These are phyloP conservation scores for Pseudobourletiella spinata DNA, from an alignment of 1,140 invertebrate species.

Conservation along the genomic window DNA sequence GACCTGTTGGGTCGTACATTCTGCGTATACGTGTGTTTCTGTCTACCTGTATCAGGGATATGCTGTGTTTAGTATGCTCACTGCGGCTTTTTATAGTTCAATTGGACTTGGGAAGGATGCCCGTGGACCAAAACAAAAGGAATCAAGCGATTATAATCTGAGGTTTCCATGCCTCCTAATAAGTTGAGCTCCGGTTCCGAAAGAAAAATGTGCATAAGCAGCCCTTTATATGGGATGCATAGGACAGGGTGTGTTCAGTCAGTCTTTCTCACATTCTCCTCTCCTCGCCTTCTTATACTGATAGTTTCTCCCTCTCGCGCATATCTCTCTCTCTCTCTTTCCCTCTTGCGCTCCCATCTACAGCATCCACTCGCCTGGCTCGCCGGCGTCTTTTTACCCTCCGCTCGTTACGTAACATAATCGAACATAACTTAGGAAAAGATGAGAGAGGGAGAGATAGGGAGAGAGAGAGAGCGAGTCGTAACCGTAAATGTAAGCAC, in stretches of 20 bases:
- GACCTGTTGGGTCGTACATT: too few relatives aligned
- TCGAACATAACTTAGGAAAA: conserved; percentile 4
- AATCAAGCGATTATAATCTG: conserved; percentile 24
- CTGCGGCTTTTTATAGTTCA: neutral
- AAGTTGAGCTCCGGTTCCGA: neutral
- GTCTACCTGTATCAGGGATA: too few relatives aligned
- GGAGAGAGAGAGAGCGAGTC: too few relatives aligned
- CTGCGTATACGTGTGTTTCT: too few relatives aligned
- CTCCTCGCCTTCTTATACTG: neutral
- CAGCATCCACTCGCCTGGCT: neutral
- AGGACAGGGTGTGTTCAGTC: conserved; percentile 8
- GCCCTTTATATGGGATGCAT: conserved; percentile 20
- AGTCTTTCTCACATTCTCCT: neutral
- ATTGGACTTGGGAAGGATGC: neutral
- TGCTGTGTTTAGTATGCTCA: too few relatives aligned
- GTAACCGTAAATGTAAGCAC: neutral
- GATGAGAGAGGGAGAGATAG: too few relatives aligned
- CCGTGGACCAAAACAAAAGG: conserved; percentile 18
- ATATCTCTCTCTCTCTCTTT: neutral
- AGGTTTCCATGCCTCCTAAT: conserved; percentile 13
- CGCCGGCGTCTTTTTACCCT: neutral
- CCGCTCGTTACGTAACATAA: neutral
- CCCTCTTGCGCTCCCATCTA: neutral
- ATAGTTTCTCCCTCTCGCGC: neutral
- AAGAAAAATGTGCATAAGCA: conserved; percentile 9